Conservation (phyloP, 2,797 vertebrate species). For the Numenius phaeopus region DNA sequence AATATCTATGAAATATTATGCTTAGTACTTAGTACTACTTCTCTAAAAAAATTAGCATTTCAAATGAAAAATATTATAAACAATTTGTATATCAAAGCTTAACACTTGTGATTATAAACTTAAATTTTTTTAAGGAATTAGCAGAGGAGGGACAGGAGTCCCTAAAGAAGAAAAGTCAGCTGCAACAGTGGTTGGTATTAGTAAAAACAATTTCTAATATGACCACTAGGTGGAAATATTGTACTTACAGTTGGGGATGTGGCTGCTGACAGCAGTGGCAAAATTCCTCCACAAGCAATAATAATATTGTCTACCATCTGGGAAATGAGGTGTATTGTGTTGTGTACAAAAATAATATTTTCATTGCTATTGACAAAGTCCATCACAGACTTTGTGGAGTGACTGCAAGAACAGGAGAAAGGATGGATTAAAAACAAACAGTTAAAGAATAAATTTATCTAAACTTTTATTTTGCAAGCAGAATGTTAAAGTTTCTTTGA, state of each 20-base stretch:
- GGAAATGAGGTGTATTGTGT: conserved; percentile 99
- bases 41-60: not conserved
- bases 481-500: not conserved
- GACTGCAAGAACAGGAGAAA: conserved; percentile 83
- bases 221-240: conserved; percentile 83
- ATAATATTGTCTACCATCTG: conserved; percentile 99
- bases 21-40: not conserved
- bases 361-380: conserved; percentile 99
- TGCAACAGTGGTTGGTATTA: not conserved
- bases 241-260: conserved; percentile 99
- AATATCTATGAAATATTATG: not conserved
- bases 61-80: not conserved
- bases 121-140: not conserved
- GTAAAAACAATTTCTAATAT: conserved; percentile 18
- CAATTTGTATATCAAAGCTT: not conserved
- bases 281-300: conserved; percentile 98
- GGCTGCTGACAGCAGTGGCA: conserved; percentile 95
- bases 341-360: conserved; percentile 99
- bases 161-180: not conserved
- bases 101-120: not conserved
- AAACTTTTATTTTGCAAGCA: not conserved
- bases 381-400: conserved; percentile 99
- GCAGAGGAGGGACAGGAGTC: not conserved
- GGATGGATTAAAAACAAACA: conserved; percentile 5
- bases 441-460: not conserved